Evolutionary conservation across 2,113 vertebrate species (phyloP), one percentile per base, ranked within the genome.

Genomic region (Physeter macrocephalus): DNA sequence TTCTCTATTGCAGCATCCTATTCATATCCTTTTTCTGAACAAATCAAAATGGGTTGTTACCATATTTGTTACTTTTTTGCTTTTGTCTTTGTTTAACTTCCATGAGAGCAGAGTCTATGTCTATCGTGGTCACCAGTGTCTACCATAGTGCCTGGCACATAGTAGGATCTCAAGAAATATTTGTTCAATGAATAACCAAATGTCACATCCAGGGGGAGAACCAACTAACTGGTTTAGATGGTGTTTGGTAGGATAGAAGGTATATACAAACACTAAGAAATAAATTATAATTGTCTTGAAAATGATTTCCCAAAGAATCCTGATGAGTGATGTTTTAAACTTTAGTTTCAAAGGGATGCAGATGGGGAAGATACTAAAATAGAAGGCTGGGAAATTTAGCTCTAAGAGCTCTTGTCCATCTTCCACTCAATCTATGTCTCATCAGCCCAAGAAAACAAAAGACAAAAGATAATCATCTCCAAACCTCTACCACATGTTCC

Each of bases 391-490:
- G 21, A 94, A 87, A 80, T 92, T 96, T 78, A 96, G n/a, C 36
- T 93, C 3, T 90, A 87, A 95, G 41, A 95, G 27, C 3, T 87
- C 67, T 93, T 84, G 34, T 84, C 41, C 52, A 90, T 72, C 52
- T 49, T 96, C 52, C 71, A 87, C 61, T 41, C 61, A 96, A 82
- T 88, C 64, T 95, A 67, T 54, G 12, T 52, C 85, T 96, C 72
- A 46, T 90, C 59, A 93, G 77, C 39, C 29, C 84, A 90, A 88
- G 41, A 62, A 88, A 61, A 85, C 54, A 93, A 96, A 88, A 87
- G 29, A 29, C 36, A 90, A 96, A 96, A 97, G 34, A 29, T n/a
- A 95, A 88, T 94, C 77, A 81, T 94, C 96, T 94, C 75, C 41
- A 93, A 72, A 88, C 34, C 29, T 97, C 69, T 62, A 77, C 64